Conservation (phyloP, 2,113 vertebrate species). For the Spilogale gracilis region DNA sequence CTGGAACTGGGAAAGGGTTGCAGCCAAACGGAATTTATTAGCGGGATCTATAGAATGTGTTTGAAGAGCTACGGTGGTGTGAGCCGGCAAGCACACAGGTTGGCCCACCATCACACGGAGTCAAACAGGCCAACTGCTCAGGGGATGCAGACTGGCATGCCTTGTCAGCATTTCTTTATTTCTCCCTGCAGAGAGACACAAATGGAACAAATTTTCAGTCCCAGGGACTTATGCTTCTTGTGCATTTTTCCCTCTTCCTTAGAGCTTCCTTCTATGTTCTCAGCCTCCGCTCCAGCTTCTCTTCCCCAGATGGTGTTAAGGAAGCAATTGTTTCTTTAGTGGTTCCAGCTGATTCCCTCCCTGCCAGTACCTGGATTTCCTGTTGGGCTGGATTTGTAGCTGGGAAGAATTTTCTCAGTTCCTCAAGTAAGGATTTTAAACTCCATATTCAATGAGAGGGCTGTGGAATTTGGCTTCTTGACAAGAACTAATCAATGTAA, state of each 20-base stretch:
- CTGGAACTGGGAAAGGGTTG: slow-evolving; percentile 76
- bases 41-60: slow-evolving; percentile 79
- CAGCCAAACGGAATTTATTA: slow-evolving; percentile 83
- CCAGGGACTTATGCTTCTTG: slow-evolving; percentile 54
- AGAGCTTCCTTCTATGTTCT: slow-evolving; percentile 60
- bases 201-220: slow-evolving; percentile 78
- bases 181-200: slow-evolving; percentile 71
- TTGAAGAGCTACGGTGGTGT: slow-evolving; percentile 67
- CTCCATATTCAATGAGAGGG: slow-evolving; percentile 53
- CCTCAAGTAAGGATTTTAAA: slow-evolving; percentile 61
- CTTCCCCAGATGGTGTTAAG: slow-evolving; percentile 69
- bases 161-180: slow-evolving; percentile 75
- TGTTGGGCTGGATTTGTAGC: slow-evolving; percentile 50
- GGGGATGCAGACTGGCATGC: slow-evolving; percentile 68
- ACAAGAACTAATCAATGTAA: slow-evolving; percentile 73
- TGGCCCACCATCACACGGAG: slow-evolving; percentile 76
- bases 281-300: neutral
- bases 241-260: slow-evolving; percentile 15
- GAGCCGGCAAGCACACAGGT: slow-evolving; percentile 77
- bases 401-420: slow-evolving; percentile 65
- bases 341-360: slow-evolving; percentile 70
- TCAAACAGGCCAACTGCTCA: slow-evolving; percentile 65
- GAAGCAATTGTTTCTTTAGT: slow-evolving; percentile 72
- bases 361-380: slow-evolving; percentile 65
- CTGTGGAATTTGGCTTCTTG: slow-evolving; percentile 76